Evolutionary conservation across 92 coral and sea anemone species (phyloP), one percentile per base, ranked within the genome.

Genomic region (Actinostola sp.): DNA sequence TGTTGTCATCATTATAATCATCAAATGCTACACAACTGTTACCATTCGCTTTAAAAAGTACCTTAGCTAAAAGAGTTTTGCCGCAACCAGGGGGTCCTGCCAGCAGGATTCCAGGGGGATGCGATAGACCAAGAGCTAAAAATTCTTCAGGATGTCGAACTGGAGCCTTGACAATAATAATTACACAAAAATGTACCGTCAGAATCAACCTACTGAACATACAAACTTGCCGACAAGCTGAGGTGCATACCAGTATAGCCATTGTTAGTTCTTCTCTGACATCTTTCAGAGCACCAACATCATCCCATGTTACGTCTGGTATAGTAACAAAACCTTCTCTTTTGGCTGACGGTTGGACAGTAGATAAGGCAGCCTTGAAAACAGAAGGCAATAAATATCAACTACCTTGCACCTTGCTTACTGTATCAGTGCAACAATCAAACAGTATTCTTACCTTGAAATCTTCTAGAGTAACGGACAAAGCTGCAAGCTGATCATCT

Each of bases 1-100:
- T n/a, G n/a, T n/a, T n/a, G n/a, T n/a, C n/a, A n/a, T n/a, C n/a
- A n/a, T n/a, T n/a, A n/a, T n/a, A n/a, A n/a, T n/a, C n/a, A n/a
- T n/a, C n/a, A n/a, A n/a, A n/a, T n/a, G n/a, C n/a, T n/a, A n/a
- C n/a, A n/a, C n/a, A n/a, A n/a, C n/a, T n/a, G n/a, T n/a, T n/a
- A n/a, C n/a, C 8, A 49, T 8, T 10, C 4, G 14, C 14, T 39
- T 39, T 39, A 7, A 7, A 39, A 7, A 11, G n/a, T 44, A 94
- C 98, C 97, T 94, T 94, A 1, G 98, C 98, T 17, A 94, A 82
- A 10, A 94, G 86, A 0, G 98, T 94, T 71, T 94, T 94, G 6
- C 98, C 98, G 71, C 98, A 94, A 20, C 98, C 98, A 0, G 98
- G 98, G 26, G 98, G 98, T 49, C 98, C 98, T 72, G 98, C 97